Percentiles rank a stretch among this genome's conserved stretches.
Evolutionary conservation across 1,140 invertebrate species (phyloP).

Genomic region (Drosophila kohkoa): DNA sequence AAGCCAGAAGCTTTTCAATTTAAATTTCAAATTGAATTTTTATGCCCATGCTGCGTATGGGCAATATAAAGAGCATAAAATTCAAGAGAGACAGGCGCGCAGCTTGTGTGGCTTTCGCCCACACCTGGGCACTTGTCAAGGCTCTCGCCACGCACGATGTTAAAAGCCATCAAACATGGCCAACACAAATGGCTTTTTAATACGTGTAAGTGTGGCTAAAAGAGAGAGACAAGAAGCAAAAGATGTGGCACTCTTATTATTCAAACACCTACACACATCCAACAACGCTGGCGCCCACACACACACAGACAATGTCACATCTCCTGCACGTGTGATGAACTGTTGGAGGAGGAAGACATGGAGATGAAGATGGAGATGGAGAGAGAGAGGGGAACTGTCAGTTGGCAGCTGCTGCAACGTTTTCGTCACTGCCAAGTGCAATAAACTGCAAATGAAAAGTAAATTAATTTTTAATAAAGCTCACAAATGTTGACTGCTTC

Average conservation of each 20-base stretch:
- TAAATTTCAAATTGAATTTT: conserved; percentile 79
- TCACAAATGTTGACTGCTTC: conserved; percentile 54
- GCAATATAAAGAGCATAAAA: conserved; percentile 72
- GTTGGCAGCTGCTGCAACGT: conserved; percentile 56
- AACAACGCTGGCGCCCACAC: conserved; percentile 14
- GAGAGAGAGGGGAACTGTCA: conserved; percentile 4
- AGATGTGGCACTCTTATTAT: conserved; percentile 37
- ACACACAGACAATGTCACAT: neutral
- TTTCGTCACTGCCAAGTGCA: conserved; percentile 75
- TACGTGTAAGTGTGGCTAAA: conserved; percentile 72
- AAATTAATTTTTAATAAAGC: conserved; percentile 83
- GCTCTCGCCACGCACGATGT: conserved; percentile 41
- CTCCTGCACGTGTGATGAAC: neutral
- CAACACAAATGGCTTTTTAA: conserved; percentile 79
- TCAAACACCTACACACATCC: conserved; percentile 35
- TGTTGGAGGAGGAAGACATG: conserved; percentile 8
- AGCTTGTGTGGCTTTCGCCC: conserved; percentile 18
- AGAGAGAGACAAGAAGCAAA: conserved; percentile 24
- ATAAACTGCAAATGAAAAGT: conserved; percentile 83
- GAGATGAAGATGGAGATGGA: neutral
- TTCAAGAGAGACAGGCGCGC: conserved; percentile 15
- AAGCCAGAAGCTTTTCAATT: conserved; percentile 70
- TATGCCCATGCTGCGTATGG: conserved; percentile 65
- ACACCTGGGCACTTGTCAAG: conserved; percentile 39
- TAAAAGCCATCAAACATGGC: conserved; percentile 80